Percentiles rank a stretch among this genome's conserved stretches.
Evolutionary conservation across 2,888 invertebrate species (phyloP).

Genomic region (Agriopis leucophaearia): DNA sequence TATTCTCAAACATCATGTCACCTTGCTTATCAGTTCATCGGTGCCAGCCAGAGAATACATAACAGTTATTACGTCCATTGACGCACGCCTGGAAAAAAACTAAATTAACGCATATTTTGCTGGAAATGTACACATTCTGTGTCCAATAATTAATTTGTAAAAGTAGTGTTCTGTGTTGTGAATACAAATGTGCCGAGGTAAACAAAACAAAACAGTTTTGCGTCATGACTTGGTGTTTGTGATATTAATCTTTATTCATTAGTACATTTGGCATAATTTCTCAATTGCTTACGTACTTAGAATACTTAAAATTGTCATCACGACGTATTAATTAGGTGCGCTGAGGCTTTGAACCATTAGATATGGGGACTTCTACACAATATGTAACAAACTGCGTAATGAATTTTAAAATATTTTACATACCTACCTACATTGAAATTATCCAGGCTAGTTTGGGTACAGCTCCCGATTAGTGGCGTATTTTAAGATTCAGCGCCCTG

Average conservation of each 20-base stretch:
- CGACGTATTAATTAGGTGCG: too few species aligned
- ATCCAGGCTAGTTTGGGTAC: too few species aligned
- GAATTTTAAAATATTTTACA: too few species aligned
- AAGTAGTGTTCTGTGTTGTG: slow-evolving; percentile 28
- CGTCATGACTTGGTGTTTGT: slow-evolving; percentile 21
- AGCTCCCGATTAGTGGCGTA: too few species aligned
- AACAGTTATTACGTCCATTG: slow-evolving; percentile 12
- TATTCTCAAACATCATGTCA: slow-evolving; percentile 5
- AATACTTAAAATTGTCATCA: too few species aligned
- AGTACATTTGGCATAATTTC: slow-evolving; percentile 28
- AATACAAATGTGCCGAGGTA: slow-evolving; percentile 22
- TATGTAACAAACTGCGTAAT: too few species aligned
- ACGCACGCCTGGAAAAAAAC: slow-evolving; percentile 25
- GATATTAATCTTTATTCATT: slow-evolving; percentile 27
- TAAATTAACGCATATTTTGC: slow-evolving; percentile 17
- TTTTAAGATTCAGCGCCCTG: too few species aligned
- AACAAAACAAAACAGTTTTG: slow-evolving; percentile 15
- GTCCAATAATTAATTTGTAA: slow-evolving; percentile 25
- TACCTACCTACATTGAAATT: too few species aligned
- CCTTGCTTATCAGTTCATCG: slow-evolving; percentile 2
- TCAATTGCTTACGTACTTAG: slow-evolving; percentile 12
- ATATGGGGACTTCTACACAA: too few species aligned
- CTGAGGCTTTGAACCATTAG: too few species aligned
- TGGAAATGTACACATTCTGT: slow-evolving; percentile 3
- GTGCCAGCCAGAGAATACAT: slow-evolving; percentile 4